A percentile compares a stretch with the other conserved stretches of the same genome.
These are phyloP conservation scores for Zoroaster sp. DNA, from an alignment of 53 echinoderm and acorn worm species.

Conservation along the genomic window DNA sequence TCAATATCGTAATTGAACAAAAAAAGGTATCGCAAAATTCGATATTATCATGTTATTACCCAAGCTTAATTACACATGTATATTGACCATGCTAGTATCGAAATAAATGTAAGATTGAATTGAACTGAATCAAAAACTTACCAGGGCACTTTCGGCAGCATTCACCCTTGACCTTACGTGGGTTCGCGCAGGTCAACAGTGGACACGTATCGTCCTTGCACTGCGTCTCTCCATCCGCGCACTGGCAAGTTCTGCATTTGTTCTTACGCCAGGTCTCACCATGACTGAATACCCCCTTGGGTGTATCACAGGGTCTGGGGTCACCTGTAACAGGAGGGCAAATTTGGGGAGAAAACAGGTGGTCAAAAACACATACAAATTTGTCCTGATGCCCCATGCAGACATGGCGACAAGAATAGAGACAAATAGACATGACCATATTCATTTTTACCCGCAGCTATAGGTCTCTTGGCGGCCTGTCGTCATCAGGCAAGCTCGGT, in stretches of 20 bases:
- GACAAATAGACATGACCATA: too few relatives aligned
- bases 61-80: too few relatives aligned
- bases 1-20: too few relatives aligned
- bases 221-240: not conserved
- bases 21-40: too few relatives aligned
- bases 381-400: too few relatives aligned
- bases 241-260: not conserved
- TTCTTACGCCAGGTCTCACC: not conserved
- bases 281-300: not conserved
- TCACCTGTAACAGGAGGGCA: not conserved
- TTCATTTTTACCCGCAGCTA: too few relatives aligned
- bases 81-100: not conserved
- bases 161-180: constrained; percentile 25
- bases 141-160: constrained; percentile 41
- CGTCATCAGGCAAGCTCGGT: too few relatives aligned
- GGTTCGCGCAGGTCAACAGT: constrained; percentile 10
- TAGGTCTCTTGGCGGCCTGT: too few relatives aligned
- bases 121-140: not conserved
- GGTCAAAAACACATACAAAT: too few relatives aligned
- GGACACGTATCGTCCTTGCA: constrained; percentile 1
- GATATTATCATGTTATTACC: too few relatives aligned
- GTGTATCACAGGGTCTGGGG: not conserved
- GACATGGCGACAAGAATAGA: too few relatives aligned
- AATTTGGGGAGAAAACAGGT: too few relatives aligned
- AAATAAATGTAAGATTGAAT: not conserved